Conservation (phyloP, 2,888 invertebrate genomes). For the Nasonovia ribisnigri region DNA sequence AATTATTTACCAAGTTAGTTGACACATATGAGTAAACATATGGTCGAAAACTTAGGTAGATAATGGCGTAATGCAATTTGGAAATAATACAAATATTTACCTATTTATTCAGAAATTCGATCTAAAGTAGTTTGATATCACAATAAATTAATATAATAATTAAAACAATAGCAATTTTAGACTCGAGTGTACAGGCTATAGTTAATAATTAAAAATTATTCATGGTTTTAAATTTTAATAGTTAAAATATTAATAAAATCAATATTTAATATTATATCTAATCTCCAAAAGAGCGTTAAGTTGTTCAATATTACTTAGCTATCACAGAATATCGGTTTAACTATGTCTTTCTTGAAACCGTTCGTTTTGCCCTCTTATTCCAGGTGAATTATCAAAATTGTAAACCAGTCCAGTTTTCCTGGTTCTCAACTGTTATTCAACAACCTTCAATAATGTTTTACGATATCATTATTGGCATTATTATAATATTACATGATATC, state of each 20-base stretch:
- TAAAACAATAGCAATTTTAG: neutral
- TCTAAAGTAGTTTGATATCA: neutral
- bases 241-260: neutral
- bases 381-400: neutral
- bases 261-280: neutral
- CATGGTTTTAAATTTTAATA: neutral
- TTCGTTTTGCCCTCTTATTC: neutral
- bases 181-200: neutral
- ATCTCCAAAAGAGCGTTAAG: neutral
- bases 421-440: neutral
- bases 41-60: neutral
- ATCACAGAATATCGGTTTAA: neutral
- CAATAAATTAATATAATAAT: neutral
- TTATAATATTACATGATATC: neutral
- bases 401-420: neutral
- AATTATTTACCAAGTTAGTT: constrained; percentile 36
- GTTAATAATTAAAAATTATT: neutral
- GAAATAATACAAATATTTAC: neutral
- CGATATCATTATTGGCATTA: neutral
- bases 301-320: neutral
- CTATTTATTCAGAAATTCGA: neutral
- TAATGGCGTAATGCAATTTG: neutral
- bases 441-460: neutral
- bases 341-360: neutral
- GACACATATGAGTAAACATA: constrained; percentile 7